phyloP scores from a whole-genome alignment of 1,140 invertebrate genomes.

The Dreissena rostriformis region DNA sequence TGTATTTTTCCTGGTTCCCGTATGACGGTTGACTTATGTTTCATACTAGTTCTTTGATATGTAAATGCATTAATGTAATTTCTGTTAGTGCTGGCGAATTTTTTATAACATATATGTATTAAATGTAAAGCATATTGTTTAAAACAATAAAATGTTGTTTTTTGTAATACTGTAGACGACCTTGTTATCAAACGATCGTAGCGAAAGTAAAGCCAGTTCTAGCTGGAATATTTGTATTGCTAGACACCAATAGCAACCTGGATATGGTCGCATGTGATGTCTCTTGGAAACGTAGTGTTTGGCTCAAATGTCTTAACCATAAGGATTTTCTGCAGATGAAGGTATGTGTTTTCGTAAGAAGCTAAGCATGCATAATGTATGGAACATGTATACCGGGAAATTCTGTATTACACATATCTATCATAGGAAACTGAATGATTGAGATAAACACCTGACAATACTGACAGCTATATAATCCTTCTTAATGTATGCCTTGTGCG shows the following conservation, averaged over 20 bases:
- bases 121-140: background rate
- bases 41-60: no score
- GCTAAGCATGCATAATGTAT: background rate
- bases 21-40: no score
- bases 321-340: slow-evolving; percentile 16
- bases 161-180: slow-evolving; percentile 39
- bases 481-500: no score
- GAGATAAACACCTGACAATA: no score
- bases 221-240: slow-evolving; percentile 64
- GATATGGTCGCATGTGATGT: slow-evolving; percentile 56
- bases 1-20: background rate
- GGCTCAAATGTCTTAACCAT: background rate
- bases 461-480: no score
- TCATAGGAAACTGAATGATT: background rate
- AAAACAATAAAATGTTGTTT: background rate
- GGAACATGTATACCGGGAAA: background rate
- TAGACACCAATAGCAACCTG: slow-evolving; percentile 69
- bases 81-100: no score
- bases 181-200: slow-evolving; percentile 64
- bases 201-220: slow-evolving; percentile 65
- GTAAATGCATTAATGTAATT: background rate
- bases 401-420: background rate
- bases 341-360: background rate
- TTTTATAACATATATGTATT: background rate
- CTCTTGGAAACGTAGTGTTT: slow-evolving; percentile 26